A percentile compares a stretch with the other conserved stretches of the same genome.
phyloP scores from a whole-genome alignment of 2,113 vertebrate species.

The Struthidea cinerea region DNA sequence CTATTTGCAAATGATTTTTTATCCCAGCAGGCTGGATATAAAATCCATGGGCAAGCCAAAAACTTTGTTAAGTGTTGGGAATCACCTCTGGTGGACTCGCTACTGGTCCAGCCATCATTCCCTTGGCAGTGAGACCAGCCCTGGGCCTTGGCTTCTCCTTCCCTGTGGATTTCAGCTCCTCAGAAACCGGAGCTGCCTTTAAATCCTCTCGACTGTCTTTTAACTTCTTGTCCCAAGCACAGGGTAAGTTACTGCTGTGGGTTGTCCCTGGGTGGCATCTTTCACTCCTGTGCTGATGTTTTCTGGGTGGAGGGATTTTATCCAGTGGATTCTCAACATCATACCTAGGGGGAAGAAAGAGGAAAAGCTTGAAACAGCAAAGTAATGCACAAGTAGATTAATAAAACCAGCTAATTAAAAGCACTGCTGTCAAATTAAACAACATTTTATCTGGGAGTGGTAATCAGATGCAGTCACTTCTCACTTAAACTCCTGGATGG shows the following conservation, averaged over 20 bases:
- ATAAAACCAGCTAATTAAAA: neutral
- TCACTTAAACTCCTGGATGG: neutral
- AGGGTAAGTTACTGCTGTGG: neutral
- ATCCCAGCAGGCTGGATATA: neutral
- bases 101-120: constrained; percentile 81
- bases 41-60: neutral
- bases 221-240: constrained; percentile 44
- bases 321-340: constrained; percentile 9
- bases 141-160: constrained; percentile 70
- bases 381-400: neutral
- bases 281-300: constrained; percentile 28
- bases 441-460: neutral
- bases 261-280: neutral
- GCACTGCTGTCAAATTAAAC: neutral
- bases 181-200: neutral
- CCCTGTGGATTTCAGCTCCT: constrained; percentile 50
- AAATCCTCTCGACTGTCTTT: neutral
- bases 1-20: neutral
- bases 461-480: neutral
- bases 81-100: constrained; percentile 75
- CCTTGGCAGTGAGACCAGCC: constrained; percentile 73
- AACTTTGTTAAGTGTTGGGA: neutral
- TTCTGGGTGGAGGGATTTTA: constrained; percentile 39
- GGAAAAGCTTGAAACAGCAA: neutral
- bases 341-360: constrained; percentile 48